phyloP scores from a whole-genome alignment of 2,113 vertebrate species.

The Nerophis lumbriciformis region DNA sequence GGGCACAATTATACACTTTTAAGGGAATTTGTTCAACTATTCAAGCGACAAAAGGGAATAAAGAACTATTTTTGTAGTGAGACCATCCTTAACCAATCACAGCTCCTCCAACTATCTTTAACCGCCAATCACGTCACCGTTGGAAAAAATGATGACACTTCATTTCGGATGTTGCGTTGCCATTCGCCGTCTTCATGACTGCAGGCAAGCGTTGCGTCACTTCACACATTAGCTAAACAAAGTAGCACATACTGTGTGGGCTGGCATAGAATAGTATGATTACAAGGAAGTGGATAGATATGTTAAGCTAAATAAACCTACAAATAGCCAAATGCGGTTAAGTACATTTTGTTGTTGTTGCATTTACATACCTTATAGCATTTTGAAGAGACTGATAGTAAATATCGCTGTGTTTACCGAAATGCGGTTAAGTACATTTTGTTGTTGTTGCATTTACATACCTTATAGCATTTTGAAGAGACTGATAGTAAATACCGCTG shows the following conservation, averaged over 20 bases:
- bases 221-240: not conserved
- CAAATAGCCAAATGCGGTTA: too few species aligned
- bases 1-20: constrained; percentile 17
- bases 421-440: too few species aligned
- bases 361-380: too few species aligned
- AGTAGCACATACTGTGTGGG: not conserved
- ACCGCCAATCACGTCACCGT: constrained; percentile 30
- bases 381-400: too few species aligned
- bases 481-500: too few species aligned
- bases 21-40: constrained; percentile 5
- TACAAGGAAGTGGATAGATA: not conserved
- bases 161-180: constrained; percentile 19
- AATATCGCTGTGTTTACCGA: too few species aligned
- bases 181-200: constrained; percentile 18
- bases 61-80: constrained; percentile 15
- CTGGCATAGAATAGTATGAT: not conserved
- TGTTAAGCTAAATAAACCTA: not conserved
- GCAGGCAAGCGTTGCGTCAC: constrained; percentile 9
- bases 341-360: too few species aligned
- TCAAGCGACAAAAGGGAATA: constrained; percentile 13
- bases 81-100: constrained; percentile 20
- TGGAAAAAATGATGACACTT: constrained; percentile 21
- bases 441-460: too few species aligned
- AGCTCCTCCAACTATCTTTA: constrained; percentile 15
- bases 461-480: too few species aligned